Evolutionary conservation across 92 coral and sea anemone genomes (phyloP).

Genomic region (Siderastrea radians): DNA sequence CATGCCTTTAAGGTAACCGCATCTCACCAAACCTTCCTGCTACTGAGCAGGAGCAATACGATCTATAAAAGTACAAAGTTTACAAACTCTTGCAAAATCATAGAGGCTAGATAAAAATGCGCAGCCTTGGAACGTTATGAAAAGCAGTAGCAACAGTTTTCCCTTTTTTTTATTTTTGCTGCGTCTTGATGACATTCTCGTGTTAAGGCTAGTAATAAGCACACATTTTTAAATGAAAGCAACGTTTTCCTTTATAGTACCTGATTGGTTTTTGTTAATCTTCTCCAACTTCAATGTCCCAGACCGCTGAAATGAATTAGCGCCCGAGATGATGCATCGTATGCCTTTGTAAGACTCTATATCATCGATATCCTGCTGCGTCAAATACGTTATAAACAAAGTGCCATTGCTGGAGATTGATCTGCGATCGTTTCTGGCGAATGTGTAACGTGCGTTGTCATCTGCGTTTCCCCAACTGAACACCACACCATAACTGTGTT

Average conservation of each 20-base stretch:
- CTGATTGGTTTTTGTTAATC: constrained; percentile 6
- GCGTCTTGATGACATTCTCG: too few species aligned
- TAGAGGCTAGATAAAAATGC: too few species aligned
- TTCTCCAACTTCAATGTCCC: constrained; percentile 9
- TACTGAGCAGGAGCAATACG: too few species aligned
- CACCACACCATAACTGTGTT: constrained; percentile 18
- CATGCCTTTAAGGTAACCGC: too few species aligned
- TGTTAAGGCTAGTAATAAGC: too few species aligned
- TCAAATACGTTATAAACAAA: constrained; percentile 18
- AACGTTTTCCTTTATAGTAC: background rate
- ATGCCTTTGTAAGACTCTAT: constrained; percentile 1
- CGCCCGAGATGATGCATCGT: constrained; percentile 10
- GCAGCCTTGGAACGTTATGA: too few species aligned
- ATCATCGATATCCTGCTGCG: constrained; percentile 10
- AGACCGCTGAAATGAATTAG: constrained; percentile 1
- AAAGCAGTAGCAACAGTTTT: too few species aligned
- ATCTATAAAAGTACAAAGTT: too few species aligned
- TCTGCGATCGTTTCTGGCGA: constrained; percentile 7
- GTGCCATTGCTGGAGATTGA: constrained; percentile 16
- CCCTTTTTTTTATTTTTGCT: too few species aligned
- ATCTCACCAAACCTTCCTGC: too few species aligned
- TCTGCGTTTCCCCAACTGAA: constrained; percentile 1
- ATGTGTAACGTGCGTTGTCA: background rate
- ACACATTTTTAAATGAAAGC: too few species aligned
- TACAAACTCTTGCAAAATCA: too few species aligned